Evolutionary conservation across 2,113 vertebrate species (phyloP).

Genomic region (Marcusenius ussheri): DNA sequence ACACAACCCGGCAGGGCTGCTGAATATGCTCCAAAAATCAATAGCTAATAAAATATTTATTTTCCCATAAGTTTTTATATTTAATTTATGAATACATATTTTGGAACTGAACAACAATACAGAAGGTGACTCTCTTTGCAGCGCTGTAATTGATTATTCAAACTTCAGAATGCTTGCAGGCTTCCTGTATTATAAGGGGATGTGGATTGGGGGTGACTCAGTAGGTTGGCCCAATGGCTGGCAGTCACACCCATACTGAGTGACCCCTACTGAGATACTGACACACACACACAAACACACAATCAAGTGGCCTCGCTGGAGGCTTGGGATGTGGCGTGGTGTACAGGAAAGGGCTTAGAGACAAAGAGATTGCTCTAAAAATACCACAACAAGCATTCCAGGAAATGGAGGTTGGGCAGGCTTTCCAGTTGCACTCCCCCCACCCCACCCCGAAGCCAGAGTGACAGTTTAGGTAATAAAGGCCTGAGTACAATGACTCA

Average conservation of each 20-base stretch:
- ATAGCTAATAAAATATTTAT: slow-evolving; percentile 19
- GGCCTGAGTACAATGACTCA: slow-evolving; percentile 22
- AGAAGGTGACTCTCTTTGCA: not conserved
- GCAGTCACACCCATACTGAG: not conserved
- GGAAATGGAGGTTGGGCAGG: slow-evolving; percentile 17
- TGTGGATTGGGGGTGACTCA: not conserved
- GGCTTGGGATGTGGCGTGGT: not conserved
- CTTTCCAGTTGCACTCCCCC: not conserved
- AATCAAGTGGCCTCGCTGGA: not conserved
- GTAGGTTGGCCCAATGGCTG: not conserved
- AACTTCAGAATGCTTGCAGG: not conserved
- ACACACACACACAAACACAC: not conserved
- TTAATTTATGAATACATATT: slow-evolving; percentile 13
- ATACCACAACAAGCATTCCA: slow-evolving; percentile 16
- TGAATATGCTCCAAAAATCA: not conserved
- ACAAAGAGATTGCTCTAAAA: slow-evolving; percentile 21
- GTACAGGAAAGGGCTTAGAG: not conserved
- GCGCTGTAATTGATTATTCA: not conserved
- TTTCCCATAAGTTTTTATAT: not conserved
- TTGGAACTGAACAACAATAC: not conserved
- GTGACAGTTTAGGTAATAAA: slow-evolving; percentile 24
- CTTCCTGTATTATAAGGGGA: not conserved
- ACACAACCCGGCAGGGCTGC: not conserved
- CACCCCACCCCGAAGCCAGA: not conserved
- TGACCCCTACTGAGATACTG: not conserved